Base-by-base conservation (phyloP, 2,113 vertebrate genomes). In the Naja naja region DNA sequence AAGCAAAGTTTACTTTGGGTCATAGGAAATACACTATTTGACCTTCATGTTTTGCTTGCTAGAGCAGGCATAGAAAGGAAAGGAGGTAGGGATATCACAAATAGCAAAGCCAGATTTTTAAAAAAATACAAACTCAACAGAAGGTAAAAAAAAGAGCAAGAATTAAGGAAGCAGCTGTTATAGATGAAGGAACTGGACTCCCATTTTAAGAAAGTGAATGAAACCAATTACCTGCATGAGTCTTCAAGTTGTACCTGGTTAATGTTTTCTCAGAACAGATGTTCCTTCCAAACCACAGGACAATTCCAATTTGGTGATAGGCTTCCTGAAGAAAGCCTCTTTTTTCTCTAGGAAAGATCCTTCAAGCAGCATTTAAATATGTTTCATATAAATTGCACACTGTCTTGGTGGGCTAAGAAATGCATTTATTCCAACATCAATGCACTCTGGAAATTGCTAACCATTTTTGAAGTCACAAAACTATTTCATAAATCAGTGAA, bases 31-130 rank as follows among this genome's bases (percentile, higher is more conserved):
- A 89, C 4, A 5, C n/a, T 85, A 22, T 93, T 69, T 95, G 93
- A 93, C 30, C 22, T 90, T 93, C 56, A 91, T 0, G 43, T 27
- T 91, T 60, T 92, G 25, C 90, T 74, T 89, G 6, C 11, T 43
- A 92, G 93, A 69, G 74, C 54, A 30, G 91, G 91, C 92, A 92
- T 93, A 81, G 90, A 34, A 27, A 89, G 89, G 20, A 54, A 54
- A 56, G 56, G 43, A 69, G 58, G 43, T n/a, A 91, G 45, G 92
- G 92, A 52, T 86, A 91, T 91, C 90, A 90, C 85, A 93, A 96
- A 96, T 23, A 94, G 91, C 90, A 96, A 95, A 96, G 6, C 0
- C 89, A 92, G 22, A 43, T 91, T 95, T 54, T 64, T 69, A 30
- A 30, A 30, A 30, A 88, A 20, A 10, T 53, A 69, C 54, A 69